Conservation (phyloP, 2,888 invertebrate genomes). For the Bellardia pandia region DNA sequence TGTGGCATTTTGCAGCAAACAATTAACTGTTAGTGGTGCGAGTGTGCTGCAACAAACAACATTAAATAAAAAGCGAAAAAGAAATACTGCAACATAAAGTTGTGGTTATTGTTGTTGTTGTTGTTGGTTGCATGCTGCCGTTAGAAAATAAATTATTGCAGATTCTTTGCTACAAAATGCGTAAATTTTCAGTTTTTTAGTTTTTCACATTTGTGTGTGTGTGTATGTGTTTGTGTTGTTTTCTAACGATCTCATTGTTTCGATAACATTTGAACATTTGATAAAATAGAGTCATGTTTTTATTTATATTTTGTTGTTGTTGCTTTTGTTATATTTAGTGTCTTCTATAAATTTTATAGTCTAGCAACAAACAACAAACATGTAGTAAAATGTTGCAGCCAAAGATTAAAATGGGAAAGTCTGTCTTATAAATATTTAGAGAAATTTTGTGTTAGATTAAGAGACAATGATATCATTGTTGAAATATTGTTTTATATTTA, state of each 20-base stretch:
- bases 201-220: constrained; percentile 20
- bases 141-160: constrained; percentile 72
- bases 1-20: constrained; percentile 44
- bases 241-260: constrained; percentile 72
- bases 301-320: background rate
- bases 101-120: constrained; percentile 21
- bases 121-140: constrained; percentile 50
- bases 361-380: constrained; percentile 18
- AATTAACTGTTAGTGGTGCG: constrained; percentile 66
- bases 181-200: constrained; percentile 64
- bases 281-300: constrained; percentile 65
- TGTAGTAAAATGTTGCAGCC: constrained; percentile 41
- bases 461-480: constrained; percentile 64
- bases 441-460: constrained; percentile 63
- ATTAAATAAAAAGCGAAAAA: constrained; percentile 45
- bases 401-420: constrained; percentile 65
- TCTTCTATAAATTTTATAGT: constrained; percentile 63
- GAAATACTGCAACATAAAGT: constrained; percentile 5
- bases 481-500: constrained; percentile 58
- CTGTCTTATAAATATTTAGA: constrained; percentile 42
- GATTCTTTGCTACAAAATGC: constrained; percentile 66
- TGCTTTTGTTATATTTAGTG: background rate
- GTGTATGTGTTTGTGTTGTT: background rate
- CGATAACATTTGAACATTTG: constrained; percentile 70
- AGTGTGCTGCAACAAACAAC: constrained; percentile 39